Evolutionary conservation across 2,888 invertebrate species (phyloP).

Genomic region (Carabus problematicus): DNA sequence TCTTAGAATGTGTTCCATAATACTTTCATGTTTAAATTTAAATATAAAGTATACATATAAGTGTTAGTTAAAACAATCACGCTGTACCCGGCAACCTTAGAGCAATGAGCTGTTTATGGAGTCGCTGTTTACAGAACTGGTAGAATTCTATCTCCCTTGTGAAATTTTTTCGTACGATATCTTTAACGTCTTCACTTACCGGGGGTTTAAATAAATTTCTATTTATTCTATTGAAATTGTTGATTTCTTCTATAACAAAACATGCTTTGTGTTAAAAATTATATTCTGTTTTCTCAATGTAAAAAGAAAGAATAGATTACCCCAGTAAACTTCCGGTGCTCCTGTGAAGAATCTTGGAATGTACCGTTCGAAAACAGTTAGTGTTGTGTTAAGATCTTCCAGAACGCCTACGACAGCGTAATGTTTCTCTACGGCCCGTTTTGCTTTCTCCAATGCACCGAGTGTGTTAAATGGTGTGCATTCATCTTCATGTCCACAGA

Average conservation of each 20-base stretch:
- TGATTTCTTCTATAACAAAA: conserved; percentile 71
- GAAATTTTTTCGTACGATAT: conserved; percentile 84
- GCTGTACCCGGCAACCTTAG: conserved; percentile 63
- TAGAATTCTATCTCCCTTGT: conserved; percentile 91
- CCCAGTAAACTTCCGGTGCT: conserved; percentile 79
- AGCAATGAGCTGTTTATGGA: conserved; percentile 81
- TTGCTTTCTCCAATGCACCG: conserved; percentile 83
- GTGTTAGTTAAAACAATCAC: conserved; percentile 16
- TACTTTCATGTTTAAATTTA: conserved; percentile 43
- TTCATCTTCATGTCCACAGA: conserved; percentile 87
- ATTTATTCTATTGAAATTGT: conserved; percentile 80
- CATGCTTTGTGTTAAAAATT: conserved; percentile 6
- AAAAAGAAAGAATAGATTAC: conserved; percentile 60
- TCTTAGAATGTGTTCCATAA: conserved; percentile 21
- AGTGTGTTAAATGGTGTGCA: conserved; percentile 83
- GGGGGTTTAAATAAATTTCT: conserved; percentile 87
- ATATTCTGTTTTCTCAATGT: background rate
- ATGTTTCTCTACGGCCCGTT: conserved; percentile 83
- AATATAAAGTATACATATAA: background rate
- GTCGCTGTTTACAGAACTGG: conserved; percentile 85
- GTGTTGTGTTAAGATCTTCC: conserved; percentile 85
- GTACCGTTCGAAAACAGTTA: conserved; percentile 85
- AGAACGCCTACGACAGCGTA: conserved; percentile 90
- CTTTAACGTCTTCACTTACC: conserved; percentile 84
- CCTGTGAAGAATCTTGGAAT: conserved; percentile 85